Evolutionary conservation across 2,797 vertebrate genomes (phyloP).

Genomic region (Catostomus latipinnis): DNA sequence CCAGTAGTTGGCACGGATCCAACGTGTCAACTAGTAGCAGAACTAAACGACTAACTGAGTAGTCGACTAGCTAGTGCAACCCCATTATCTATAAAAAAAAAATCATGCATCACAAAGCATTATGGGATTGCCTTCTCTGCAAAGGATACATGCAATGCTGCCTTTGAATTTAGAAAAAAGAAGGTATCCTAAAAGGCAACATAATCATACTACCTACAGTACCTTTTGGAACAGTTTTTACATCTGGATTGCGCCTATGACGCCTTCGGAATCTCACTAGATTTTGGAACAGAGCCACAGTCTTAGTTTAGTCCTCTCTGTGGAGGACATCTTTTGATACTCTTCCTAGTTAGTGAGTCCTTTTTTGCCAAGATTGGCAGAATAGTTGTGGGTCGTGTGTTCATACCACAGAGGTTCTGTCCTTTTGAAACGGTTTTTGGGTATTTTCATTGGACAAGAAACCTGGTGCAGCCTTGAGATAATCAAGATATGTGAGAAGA

Average conservation of each 20-base stretch:
- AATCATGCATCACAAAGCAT: background rate
- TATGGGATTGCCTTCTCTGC: background rate
- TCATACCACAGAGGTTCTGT: slow-evolving; percentile 48
- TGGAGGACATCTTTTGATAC: slow-evolving; percentile 20
- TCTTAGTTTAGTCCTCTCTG: slow-evolving; percentile 21
- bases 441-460: slow-evolving; percentile 67
- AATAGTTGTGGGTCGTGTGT: slow-evolving; percentile 5
- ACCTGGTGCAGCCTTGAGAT: slow-evolving; percentile 47
- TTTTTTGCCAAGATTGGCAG: slow-evolving; percentile 35
- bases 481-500: slow-evolving; percentile 60
- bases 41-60: no score
- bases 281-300: slow-evolving; percentile 20
- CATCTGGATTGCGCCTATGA: background rate
- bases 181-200: no score
- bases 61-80: no score
- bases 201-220: no score
- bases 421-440: slow-evolving; percentile 52
- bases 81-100: background rate
- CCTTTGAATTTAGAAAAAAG: background rate
- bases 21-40: no score
- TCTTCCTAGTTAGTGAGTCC: slow-evolving; percentile 16
- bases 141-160: background rate
- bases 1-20: no score
- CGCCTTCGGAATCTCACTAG: background rate
- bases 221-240: background rate